These are phyloP conservation scores for Maniola hyperantus DNA, from an alignment of 2,888 invertebrate species.

Conservation along the genomic window DNA sequence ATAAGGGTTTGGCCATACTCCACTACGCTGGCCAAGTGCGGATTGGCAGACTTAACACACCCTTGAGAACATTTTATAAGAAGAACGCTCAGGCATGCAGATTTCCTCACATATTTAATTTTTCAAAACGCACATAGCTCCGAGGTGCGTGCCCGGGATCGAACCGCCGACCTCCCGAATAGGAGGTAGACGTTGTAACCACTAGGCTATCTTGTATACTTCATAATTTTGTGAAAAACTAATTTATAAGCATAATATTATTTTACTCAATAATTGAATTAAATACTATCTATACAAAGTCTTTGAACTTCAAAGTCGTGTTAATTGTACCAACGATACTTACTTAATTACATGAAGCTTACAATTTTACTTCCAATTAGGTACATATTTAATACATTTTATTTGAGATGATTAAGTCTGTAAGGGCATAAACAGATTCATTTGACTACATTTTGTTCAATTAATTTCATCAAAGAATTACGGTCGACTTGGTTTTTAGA, in stretches of 20 bases:
- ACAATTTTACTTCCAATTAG: conserved; percentile 4
- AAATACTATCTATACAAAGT: neutral
- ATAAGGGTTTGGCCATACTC: too few species aligned
- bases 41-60: too few species aligned
- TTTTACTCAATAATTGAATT: neutral
- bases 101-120: too few species aligned
- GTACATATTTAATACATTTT: conserved; percentile 5
- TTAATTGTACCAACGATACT: conserved; percentile 14
- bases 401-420: neutral
- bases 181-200: too few species aligned
- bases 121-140: too few species aligned
- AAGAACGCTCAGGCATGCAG: too few species aligned
- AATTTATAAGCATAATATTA: neutral
- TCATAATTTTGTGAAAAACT: neutral
- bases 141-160: too few species aligned
- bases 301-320: neutral
- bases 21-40: too few species aligned
- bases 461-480: neutral
- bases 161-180: too few species aligned
- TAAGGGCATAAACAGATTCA: neutral
- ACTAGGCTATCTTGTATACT: too few species aligned
- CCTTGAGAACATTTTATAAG: too few species aligned
- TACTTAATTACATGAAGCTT: neutral
- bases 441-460: neutral
- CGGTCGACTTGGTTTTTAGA: neutral